These are phyloP conservation scores for Ophiodon elongatus DNA, from an alignment of 2,113 vertebrate species.

Conservation along the genomic window DNA sequence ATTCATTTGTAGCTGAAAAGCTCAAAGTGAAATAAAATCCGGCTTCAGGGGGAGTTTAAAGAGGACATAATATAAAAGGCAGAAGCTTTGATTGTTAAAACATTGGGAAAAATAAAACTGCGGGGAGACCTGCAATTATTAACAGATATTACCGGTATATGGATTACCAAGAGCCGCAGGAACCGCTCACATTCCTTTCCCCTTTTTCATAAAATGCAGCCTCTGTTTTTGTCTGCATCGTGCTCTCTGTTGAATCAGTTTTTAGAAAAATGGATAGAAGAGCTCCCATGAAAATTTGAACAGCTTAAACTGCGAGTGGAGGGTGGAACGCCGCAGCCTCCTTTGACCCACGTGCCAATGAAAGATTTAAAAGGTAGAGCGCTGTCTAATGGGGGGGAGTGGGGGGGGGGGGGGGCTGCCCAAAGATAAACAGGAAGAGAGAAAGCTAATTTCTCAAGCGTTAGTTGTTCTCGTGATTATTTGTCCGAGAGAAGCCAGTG, in stretches of 20 bases:
- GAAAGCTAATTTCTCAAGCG: constrained; percentile 5
- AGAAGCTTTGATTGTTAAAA: neutral
- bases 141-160: constrained; percentile 16
- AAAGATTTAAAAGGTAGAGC: constrained; percentile 65
- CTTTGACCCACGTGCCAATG: constrained; percentile 50
- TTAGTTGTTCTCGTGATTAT: neutral
- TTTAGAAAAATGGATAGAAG: constrained; percentile 68
- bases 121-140: neutral
- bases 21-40: constrained; percentile 4
- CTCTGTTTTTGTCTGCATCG: constrained; percentile 25
- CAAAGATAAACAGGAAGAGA: constrained; percentile 51
- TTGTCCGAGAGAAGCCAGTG: neutral
- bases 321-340: constrained; percentile 48
- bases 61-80: neutral
- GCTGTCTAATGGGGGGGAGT: constrained; percentile 29
- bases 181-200: constrained; percentile 13
- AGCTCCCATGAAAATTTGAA: constrained; percentile 71
- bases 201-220: constrained; percentile 5
- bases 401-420: no score
- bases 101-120: neutral
- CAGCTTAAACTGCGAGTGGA: constrained; percentile 67
- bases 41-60: neutral
- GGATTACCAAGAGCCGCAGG: constrained; percentile 8
- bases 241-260: constrained; percentile 38
- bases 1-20: constrained; percentile 20